Conservation (phyloP, 2,113 vertebrate genomes). For the Scytalopus superciliaris region DNA sequence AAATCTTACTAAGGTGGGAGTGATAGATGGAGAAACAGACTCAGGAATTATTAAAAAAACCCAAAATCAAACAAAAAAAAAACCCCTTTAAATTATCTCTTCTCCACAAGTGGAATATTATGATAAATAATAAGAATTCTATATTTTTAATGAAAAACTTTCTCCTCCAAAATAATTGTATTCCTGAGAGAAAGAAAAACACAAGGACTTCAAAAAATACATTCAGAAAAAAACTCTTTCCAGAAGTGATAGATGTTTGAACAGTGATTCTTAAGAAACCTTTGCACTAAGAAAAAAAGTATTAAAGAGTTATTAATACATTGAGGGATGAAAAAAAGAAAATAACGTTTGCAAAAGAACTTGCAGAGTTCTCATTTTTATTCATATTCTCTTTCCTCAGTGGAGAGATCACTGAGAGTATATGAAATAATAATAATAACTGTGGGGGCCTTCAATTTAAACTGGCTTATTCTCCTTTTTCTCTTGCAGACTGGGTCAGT, state of each 20-base stretch:
- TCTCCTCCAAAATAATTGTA: neutral
- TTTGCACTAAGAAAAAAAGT: neutral
- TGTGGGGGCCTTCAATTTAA: neutral
- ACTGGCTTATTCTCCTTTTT: neutral
- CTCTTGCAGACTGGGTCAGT: neutral
- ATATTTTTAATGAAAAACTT: neutral
- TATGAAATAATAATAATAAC: neutral
- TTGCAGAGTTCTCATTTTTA: neutral
- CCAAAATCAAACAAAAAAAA: no score
- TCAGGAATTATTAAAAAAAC: neutral
- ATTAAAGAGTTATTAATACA: neutral
- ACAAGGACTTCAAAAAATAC: neutral
- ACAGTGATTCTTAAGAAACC: neutral
- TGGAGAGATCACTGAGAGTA: neutral
- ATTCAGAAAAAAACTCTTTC: neutral
- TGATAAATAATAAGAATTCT: neutral
- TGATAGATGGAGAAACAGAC: neutral
- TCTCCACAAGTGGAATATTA: neutral
- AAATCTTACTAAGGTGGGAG: neutral
- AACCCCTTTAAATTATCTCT: neutral
- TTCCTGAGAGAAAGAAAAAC: neutral
- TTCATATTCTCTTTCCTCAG: neutral
- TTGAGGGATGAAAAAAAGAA: rapidly evolving
- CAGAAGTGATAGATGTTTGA: neutral
- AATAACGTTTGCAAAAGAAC: neutral